These are phyloP conservation scores for Accipiter virgatus DNA, from an alignment of 2,113 vertebrate genomes.

Conservation along the genomic window DNA sequence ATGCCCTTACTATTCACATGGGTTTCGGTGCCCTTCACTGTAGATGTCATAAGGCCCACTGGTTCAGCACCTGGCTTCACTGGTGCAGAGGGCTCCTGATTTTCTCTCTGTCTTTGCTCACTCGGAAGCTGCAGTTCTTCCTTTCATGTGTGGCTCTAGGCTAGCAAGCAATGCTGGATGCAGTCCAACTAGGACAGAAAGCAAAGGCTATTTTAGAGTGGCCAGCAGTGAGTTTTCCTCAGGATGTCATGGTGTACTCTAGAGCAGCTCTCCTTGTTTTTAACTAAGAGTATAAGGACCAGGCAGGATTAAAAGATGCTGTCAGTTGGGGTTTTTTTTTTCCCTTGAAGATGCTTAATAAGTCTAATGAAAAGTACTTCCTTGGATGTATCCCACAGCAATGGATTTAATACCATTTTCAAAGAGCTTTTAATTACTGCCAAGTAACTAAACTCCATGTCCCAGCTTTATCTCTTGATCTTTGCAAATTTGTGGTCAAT, in stretches of 20 bases:
- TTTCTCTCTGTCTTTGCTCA: not conserved
- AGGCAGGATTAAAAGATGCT: not conserved
- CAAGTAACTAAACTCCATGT: not conserved
- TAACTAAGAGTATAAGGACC: not conserved
- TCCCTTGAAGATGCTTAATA: not conserved
- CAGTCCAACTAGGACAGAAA: conserved; percentile 26
- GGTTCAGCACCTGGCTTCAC: not conserved
- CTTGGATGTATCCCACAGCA: not conserved
- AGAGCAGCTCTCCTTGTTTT: not conserved
- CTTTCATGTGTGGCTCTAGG: not conserved
- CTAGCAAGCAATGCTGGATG: not conserved
- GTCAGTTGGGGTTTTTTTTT: not conserved
- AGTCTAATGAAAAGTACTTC: not conserved
- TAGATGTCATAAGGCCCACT: accelerated
- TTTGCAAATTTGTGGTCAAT: not conserved
- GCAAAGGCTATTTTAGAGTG: not conserved
- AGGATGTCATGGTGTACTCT: not conserved
- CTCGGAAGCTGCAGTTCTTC: not conserved
- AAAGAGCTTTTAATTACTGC: not conserved
- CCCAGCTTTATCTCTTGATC: not conserved
- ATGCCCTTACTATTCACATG: not conserved
- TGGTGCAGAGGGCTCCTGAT: not conserved
- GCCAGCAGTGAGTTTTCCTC: not conserved
- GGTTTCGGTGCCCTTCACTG: not conserved
- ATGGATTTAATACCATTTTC: not conserved